Evolutionary conservation across 2,113 vertebrate species (phyloP).

Genomic region (Poecilia latipinna): DNA sequence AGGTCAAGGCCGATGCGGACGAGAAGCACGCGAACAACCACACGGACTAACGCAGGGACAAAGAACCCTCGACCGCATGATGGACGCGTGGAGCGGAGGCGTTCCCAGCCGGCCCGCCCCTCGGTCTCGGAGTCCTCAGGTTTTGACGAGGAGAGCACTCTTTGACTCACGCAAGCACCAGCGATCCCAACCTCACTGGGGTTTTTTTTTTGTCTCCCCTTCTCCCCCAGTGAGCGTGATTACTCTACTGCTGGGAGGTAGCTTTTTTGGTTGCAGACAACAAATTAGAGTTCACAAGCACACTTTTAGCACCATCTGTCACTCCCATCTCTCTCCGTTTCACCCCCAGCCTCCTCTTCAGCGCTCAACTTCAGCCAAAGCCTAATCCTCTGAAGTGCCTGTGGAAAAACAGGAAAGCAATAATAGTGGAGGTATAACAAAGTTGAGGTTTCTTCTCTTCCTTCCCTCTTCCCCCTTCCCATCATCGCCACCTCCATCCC

Average conservation of each 20-base stretch:
- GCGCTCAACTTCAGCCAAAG: slow-evolving; percentile 68
- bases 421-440: slow-evolving; percentile 48
- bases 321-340: not conserved
- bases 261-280: slow-evolving; percentile 23
- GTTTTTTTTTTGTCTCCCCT: not conserved
- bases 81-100: slow-evolving; percentile 26
- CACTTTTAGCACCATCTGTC: slow-evolving; percentile 37
- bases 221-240: slow-evolving; percentile 20
- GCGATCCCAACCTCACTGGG: slow-evolving; percentile 50
- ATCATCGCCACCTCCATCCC: not conserved
- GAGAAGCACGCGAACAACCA: slow-evolving; percentile 77
- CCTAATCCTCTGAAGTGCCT: slow-evolving; percentile 75
- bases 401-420: slow-evolving; percentile 71
- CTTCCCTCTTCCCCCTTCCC: no score
- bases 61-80: slow-evolving; percentile 18
- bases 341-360: not conserved
- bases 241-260: slow-evolving; percentile 33
- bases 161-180: slow-evolving; percentile 55
- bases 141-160: slow-evolving; percentile 33
- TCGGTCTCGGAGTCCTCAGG: slow-evolving; percentile 44
- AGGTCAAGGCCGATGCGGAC: slow-evolving; percentile 29
- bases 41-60: slow-evolving; percentile 67
- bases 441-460: slow-evolving; percentile 13
- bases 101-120: not conserved
- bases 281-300: slow-evolving; percentile 57